Conservation (phyloP, 2,113 vertebrate species). For the Balaeniceps rex region DNA sequence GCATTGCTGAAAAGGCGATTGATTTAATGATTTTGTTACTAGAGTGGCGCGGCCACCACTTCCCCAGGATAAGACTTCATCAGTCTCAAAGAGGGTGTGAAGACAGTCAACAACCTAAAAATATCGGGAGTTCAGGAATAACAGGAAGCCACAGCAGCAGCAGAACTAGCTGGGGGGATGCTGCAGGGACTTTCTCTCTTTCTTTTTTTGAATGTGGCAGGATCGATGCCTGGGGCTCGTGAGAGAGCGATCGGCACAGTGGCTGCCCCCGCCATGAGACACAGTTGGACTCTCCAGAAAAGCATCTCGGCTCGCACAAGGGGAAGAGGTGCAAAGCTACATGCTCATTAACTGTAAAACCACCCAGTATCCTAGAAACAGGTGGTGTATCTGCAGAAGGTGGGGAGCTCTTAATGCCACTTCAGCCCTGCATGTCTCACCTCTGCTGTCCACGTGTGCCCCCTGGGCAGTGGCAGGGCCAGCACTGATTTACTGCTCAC, state of each 20-base stretch:
- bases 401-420: not conserved
- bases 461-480: accelerated
- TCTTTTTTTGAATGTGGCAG: not conserved
- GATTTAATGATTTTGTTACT: conserved; percentile 7
- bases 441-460: not conserved
- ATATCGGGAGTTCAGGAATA: not conserved
- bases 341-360: not conserved
- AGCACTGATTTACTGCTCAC: not conserved
- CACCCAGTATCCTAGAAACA: not conserved
- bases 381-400: not conserved
- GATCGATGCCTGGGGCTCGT: accelerated
- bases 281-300: not conserved
- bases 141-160: not conserved
- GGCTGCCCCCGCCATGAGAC: not conserved
- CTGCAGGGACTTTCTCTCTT: not conserved
- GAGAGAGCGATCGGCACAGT: not conserved
- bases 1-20: not conserved
- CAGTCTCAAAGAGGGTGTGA: not conserved
- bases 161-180: not conserved
- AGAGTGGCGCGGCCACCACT: not conserved
- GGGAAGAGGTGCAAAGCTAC: not conserved
- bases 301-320: accelerated
- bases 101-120: not conserved
- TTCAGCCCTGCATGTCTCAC: not conserved
- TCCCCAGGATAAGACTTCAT: not conserved